Conservation (phyloP, 2,888 invertebrate genomes). For the Lymantria monacha region DNA sequence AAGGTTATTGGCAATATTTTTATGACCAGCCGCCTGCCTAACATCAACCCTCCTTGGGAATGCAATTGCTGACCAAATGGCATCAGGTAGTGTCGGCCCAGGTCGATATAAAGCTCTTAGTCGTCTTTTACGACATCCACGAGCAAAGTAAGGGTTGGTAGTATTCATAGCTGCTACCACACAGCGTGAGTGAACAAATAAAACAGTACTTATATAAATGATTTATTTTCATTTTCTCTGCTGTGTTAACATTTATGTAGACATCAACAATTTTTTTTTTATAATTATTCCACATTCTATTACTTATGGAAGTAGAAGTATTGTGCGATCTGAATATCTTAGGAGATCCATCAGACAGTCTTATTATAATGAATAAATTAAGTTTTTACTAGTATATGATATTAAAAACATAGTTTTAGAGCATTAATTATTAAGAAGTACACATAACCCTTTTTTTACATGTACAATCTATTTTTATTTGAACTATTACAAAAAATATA, state of each 20-base stretch:
- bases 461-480: slow-evolving; percentile 3
- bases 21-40: no score
- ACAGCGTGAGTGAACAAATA: slow-evolving; percentile 16
- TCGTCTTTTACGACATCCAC: no score
- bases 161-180: no score
- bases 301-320: slow-evolving; percentile 59
- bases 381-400: slow-evolving; percentile 4
- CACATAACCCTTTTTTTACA: slow-evolving; percentile 8
- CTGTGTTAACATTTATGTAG: slow-evolving; percentile 56
- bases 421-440: slow-evolving; percentile 11
- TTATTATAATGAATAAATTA: slow-evolving; percentile 44
- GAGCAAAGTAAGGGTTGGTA: no score
- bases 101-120: no score
- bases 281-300: slow-evolving; percentile 29
- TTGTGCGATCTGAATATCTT: slow-evolving; percentile 64
- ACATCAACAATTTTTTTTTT: slow-evolving; percentile 55
- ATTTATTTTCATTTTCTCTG: slow-evolving; percentile 53
- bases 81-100: no score
- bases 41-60: no score
- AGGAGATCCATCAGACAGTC: slow-evolving; percentile 62
- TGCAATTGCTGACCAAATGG: no score
- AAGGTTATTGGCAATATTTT: no score
- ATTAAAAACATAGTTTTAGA: background rate
- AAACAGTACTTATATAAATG: slow-evolving; percentile 46
- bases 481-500: slow-evolving; percentile 55